Conservation (phyloP, 2,888 invertebrate genomes). For the Idaea straminata region DNA sequence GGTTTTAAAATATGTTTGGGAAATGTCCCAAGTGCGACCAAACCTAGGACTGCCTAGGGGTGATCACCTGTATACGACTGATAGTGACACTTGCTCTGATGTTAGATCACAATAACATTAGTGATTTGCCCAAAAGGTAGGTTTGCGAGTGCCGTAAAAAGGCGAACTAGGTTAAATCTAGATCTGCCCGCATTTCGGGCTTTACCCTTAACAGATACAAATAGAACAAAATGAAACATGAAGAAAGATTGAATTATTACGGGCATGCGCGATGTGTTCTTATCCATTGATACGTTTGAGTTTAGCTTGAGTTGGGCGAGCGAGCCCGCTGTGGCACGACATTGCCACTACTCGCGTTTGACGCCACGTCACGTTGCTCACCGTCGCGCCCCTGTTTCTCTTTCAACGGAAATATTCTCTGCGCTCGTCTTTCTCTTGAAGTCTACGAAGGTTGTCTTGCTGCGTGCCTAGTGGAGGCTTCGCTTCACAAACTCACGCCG, state of each 20-base stretch:
- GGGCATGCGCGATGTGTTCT: conserved; percentile 37
- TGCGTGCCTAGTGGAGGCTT: conserved; percentile 1
- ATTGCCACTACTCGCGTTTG: conserved; percentile 7
- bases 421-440: background rate
- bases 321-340: conserved; percentile 24
- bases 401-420: background rate
- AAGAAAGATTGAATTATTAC: conserved; percentile 11
- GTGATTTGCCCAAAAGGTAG: background rate
- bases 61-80: too few species aligned
- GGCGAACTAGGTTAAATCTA: background rate
- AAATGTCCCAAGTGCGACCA: too few species aligned
- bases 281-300: conserved; percentile 10
- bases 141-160: background rate
- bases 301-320: conserved; percentile 29
- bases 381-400: conserved; percentile 8
- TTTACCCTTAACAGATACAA: conserved; percentile 6
- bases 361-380: conserved; percentile 4
- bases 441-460: background rate
- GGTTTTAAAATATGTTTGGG: too few species aligned
- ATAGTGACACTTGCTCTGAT: too few species aligned
- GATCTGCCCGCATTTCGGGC: background rate
- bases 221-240: conserved; percentile 15
- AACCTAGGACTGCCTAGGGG: too few species aligned
- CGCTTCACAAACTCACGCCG: background rate
- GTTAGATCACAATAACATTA: too few species aligned